Percentiles rank a stretch among this genome's conserved stretches.
Conservation (phyloP, 2,888 invertebrate species). For the Buathra laborator region DNA sequence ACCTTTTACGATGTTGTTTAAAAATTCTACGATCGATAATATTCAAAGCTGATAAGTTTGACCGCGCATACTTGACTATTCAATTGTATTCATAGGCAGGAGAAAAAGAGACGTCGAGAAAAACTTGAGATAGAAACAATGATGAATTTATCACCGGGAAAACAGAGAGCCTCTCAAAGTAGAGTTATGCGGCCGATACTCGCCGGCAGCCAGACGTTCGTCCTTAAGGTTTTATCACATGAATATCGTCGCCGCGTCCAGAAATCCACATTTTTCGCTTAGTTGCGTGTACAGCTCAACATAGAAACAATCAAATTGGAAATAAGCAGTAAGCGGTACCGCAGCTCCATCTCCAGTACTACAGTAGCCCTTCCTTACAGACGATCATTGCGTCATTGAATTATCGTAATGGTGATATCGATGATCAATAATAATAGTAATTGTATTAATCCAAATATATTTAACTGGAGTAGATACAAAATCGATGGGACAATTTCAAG, state of each 20-base stretch:
- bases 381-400: too few relatives aligned
- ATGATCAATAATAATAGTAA: too few relatives aligned
- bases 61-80: not conserved
- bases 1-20: not conserved
- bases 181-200: slow-evolving; percentile 40
- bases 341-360: too few relatives aligned
- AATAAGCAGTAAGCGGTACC: too few relatives aligned
- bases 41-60: not conserved
- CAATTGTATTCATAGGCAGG: not conserved
- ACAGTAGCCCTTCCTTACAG: too few relatives aligned
- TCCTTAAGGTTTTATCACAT: slow-evolving; percentile 57
- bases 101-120: slow-evolving; percentile 2
- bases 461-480: too few relatives aligned
- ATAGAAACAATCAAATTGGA: too few relatives aligned
- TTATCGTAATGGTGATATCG: too few relatives aligned
- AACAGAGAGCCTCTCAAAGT: slow-evolving; percentile 26
- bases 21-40: not conserved
- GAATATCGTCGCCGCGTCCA: slow-evolving; percentile 37
- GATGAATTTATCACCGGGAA: slow-evolving; percentile 15
- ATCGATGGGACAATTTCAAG: too few relatives aligned
- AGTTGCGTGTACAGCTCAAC: too few relatives aligned
- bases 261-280: slow-evolving; percentile 17
- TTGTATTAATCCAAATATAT: too few relatives aligned
- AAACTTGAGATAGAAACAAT: not conserved
- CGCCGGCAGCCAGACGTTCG: slow-evolving; percentile 71